Base-by-base conservation (phyloP, 2,797 vertebrate genomes). In the Monodelphis domestica region DNA sequence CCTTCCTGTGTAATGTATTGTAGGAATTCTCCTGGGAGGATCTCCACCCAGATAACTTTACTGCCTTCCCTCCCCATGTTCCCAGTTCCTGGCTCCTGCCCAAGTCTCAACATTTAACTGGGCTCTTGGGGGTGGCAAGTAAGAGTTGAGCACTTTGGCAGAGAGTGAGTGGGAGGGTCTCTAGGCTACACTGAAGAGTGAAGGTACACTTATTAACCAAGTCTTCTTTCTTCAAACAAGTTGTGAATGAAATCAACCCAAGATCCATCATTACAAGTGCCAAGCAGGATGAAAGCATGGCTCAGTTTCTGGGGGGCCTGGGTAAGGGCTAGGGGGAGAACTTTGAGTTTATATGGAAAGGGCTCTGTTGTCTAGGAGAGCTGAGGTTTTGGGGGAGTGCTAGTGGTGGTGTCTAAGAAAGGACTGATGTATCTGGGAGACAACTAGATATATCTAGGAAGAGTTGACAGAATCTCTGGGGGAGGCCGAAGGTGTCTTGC, bases 221-320 rank as follows among this genome's bases (percentile, higher is more conserved):
- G 24, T 95, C 53, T 97, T 5, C 88, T 11, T 96, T 96, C 45
- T 96, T 51, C 91, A 94, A 94, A n/a, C 87, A 96, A 99, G 99
- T 99, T 51, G 97, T 99, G 63, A 98, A 98, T 95, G 99, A 99
- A 98, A 94, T 99, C 95, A 98, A 97, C 92, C 99, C 99, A 91
- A 98, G 96, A 87, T 99, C 99, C 84, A 95, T 99, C 96, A 98
- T 99, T 95, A 99, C 99, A 51, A 99, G 99, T 97, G 99, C 99
- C 91, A 99, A 99, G 98, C 99, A 99, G 97, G 99, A 99, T 94
- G 98, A 97, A 90, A 98, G 97, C 95, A 98, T 99, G 98, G 97
- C 98, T 63, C 98, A 59, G 70, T 99, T 99, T 97, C 98, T 99
- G 87, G 98, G 98, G 93, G 98, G 97, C 90, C 97, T 99, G 54